Conservation (phyloP, 2,888 invertebrate genomes). For the Caenorhabditis doughertyi region DNA sequence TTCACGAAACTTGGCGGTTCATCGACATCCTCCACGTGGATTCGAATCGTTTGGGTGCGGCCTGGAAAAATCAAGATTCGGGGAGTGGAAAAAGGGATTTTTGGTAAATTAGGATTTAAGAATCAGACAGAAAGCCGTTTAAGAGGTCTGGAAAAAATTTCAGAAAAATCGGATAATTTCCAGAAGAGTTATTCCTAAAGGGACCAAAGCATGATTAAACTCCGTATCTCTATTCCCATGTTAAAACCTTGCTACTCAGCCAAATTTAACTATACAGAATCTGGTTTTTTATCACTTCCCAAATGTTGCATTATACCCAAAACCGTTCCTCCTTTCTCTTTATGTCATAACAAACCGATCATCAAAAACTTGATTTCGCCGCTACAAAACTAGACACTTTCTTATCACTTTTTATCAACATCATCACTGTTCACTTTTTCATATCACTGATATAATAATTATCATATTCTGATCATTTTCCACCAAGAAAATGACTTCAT, state of each 20-base stretch:
- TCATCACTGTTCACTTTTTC: background rate
- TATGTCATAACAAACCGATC: background rate
- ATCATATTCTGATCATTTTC: background rate
- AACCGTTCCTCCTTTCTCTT: conserved; percentile 29
- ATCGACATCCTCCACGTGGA: conserved; percentile 85
- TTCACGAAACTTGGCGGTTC: conserved; percentile 98
- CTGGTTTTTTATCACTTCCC: background rate
- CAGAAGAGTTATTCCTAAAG: too few relatives aligned
- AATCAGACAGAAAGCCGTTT: too few relatives aligned
- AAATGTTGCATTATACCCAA: conserved; percentile 14
- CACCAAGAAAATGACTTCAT: background rate
- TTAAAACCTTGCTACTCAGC: too few relatives aligned
- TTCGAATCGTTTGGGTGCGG: conserved; percentile 66
- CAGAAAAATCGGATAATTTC: background rate
- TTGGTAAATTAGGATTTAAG: too few relatives aligned
- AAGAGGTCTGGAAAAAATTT: too few relatives aligned
- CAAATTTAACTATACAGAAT: too few relatives aligned
- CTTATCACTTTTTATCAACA: background rate
- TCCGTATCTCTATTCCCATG: too few relatives aligned
- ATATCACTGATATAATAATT: background rate
- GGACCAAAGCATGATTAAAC: too few relatives aligned
- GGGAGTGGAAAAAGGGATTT: background rate
- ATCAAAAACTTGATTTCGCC: background rate
- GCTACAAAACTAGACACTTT: conserved; percentile 41
- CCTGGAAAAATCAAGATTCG: conserved; percentile 30